phyloP scores from a whole-genome alignment of 2,797 vertebrate genomes.

The Spea hammondii region DNA sequence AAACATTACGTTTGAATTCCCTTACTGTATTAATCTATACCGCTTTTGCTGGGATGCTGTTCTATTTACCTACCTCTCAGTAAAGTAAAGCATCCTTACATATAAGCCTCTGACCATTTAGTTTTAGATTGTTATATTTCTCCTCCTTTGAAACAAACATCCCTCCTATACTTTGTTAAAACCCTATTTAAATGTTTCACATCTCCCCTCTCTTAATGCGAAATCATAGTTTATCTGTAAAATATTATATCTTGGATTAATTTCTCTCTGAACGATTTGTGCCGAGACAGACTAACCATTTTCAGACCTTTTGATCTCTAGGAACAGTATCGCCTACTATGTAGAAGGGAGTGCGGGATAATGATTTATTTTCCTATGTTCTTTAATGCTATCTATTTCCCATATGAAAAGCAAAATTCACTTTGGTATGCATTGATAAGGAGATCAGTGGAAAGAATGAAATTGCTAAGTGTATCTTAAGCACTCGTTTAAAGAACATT shows the following conservation, averaged over 20 bases:
- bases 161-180: too few relatives aligned
- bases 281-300: conserved; percentile 13
- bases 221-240: neutral
- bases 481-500: neutral
- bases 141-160: too few relatives aligned
- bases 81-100: too few relatives aligned
- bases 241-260: neutral
- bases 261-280: neutral
- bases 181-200: too few relatives aligned
- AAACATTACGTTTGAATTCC: too few relatives aligned
- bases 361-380: conserved; percentile 15
- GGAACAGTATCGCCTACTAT: conserved; percentile 4
- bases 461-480: neutral
- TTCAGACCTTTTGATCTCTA: conserved; percentile 11
- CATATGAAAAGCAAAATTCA: conserved; percentile 28
- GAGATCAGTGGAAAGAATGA: neutral
- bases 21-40: too few relatives aligned
- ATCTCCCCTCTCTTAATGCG: too few relatives aligned
- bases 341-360: conserved; percentile 21
- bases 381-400: conserved; percentile 27
- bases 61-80: too few relatives aligned
- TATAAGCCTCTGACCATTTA: too few relatives aligned
- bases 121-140: too few relatives aligned
- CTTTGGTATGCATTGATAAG: conserved; percentile 2
- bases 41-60: too few relatives aligned